phyloP scores from a whole-genome alignment of 2,113 vertebrate genomes.

The Hiodon tergisus region DNA sequence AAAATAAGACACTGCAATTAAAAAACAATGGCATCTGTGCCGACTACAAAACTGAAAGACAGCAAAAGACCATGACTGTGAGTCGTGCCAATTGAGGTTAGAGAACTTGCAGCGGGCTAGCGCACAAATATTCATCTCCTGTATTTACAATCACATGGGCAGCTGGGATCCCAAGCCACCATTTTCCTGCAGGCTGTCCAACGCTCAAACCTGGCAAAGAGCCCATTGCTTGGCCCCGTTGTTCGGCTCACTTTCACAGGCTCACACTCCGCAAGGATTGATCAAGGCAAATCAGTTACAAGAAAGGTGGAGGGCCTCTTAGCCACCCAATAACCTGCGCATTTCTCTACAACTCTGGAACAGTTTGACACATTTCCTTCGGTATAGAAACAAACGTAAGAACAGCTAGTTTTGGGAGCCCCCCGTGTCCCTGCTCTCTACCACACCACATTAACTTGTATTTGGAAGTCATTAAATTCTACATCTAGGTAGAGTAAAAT shows the following conservation, averaged over 20 bases:
- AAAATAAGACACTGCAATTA: too few relatives aligned
- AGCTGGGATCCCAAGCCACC: slow-evolving; percentile 26
- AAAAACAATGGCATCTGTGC: too few relatives aligned
- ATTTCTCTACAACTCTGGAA: too few relatives aligned
- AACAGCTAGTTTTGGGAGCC: too few relatives aligned
- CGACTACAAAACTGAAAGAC: too few relatives aligned
- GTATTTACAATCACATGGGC: slow-evolving; percentile 5
- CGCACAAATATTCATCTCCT: too few relatives aligned
- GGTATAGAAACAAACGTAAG: too few relatives aligned
- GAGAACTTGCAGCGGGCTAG: background rate
- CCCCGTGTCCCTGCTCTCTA: background rate
- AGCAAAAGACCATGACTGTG: background rate
- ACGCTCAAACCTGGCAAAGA: slow-evolving; percentile 28
- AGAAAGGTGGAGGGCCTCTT: too few relatives aligned
- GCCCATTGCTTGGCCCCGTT: slow-evolving; percentile 13
- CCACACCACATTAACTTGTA: background rate
- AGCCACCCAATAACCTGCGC: too few relatives aligned
- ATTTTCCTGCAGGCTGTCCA: slow-evolving; percentile 40
- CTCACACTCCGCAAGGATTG: background rate
- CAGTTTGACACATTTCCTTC: too few relatives aligned
- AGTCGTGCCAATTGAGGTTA: background rate
- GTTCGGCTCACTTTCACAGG: background rate
- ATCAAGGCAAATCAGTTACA: too few relatives aligned
- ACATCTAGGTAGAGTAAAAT: background rate
- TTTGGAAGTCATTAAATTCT: background rate